Evolutionary conservation across 2,797 vertebrate genomes (phyloP).

Genomic region (Nasua narica): DNA sequence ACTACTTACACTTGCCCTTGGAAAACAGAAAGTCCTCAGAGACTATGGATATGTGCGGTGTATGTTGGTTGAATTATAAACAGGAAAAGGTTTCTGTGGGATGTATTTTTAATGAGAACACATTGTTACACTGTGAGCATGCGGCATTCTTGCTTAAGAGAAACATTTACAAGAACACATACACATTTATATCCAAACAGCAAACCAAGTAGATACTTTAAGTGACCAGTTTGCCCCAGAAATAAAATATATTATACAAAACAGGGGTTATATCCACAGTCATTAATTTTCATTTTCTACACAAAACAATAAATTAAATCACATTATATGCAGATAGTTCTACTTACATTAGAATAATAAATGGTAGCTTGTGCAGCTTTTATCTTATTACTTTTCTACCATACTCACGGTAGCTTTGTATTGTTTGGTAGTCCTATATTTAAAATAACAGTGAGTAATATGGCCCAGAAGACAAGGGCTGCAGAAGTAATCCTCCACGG

Average conservation of each 20-base stretch:
- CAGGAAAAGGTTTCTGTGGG: slow-evolving; percentile 37
- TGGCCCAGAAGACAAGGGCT: slow-evolving; percentile 7
- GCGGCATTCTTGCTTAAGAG: slow-evolving; percentile 80
- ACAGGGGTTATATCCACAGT: slow-evolving; percentile 87
- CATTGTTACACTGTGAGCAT: slow-evolving; percentile 84
- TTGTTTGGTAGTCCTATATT: slow-evolving; percentile 63
- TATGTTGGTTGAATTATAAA: slow-evolving; percentile 35
- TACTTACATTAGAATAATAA: slow-evolving; percentile 90
- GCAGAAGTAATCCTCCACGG: slow-evolving; percentile 34
- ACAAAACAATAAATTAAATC: slow-evolving; percentile 93
- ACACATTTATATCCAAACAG: slow-evolving; percentile 82
- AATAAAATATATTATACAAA: slow-evolving; percentile 87
- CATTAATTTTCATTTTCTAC: slow-evolving; percentile 85
- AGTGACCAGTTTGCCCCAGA: slow-evolving; percentile 80
- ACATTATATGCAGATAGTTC: slow-evolving; percentile 92
- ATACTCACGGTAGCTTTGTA: slow-evolving; percentile 45
- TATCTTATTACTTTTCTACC: slow-evolving; percentile 64
- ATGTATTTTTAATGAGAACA: slow-evolving; percentile 85
- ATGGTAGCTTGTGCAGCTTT: slow-evolving; percentile 75
- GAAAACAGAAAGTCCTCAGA: not conserved
- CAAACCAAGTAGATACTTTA: slow-evolving; percentile 80
- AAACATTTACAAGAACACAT: slow-evolving; percentile 86
- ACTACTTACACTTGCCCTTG: not conserved
- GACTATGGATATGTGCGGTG: not conserved
- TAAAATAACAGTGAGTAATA: slow-evolving; percentile 61